Base-by-base conservation (phyloP, 2,888 invertebrate species). In the Tenodera sinensis region DNA sequence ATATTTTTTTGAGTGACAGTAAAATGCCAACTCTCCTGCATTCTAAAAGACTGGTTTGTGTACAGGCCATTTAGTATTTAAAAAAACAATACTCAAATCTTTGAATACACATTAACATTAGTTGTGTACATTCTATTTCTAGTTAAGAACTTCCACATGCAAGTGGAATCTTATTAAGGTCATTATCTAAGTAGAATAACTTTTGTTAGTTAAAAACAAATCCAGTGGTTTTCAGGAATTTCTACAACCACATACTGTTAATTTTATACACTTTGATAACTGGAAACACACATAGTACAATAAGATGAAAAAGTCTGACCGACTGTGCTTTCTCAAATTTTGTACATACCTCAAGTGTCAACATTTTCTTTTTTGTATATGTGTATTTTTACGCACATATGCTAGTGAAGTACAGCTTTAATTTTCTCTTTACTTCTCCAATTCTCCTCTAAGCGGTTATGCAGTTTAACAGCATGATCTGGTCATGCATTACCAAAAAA, bases 311-410 rank as follows among this genome's bases (percentile, higher is more conserved):
- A 86, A 87, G 83, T 82, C 87, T 81, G 34, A 85, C 87, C 87
- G 83, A 89, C 90, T 90, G 90, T 90, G 90, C 90, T 90, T 89
- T 84, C 89, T 88, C 83, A 86, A 71, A 89, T 90, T 90, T 90
- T 90, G 90, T 90, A 90, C 90, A 90, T 84, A 88, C 90, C 88
- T 88, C 90, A 90, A 84, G 83, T 71, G 54, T 20, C 54, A 25
- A 28, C 85, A 47, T 85, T n/a, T 9, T 42, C 6, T 42, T 42
- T 9, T 42, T 42, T 42, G 42, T 12, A 20, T 25, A 42, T 47
- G 47, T 54, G 30, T 71, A 89, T 88, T 85, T 88, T 25, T 82
- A 54, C 30, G 83, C 85, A 85, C 83, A 87, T 83, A 87, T 71
- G 8, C 89, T 90, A 90, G 83, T 90, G 89, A 90, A 90, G 90